Base-by-base conservation (phyloP, 2,888 invertebrate species). In the Drosophila limbata region DNA sequence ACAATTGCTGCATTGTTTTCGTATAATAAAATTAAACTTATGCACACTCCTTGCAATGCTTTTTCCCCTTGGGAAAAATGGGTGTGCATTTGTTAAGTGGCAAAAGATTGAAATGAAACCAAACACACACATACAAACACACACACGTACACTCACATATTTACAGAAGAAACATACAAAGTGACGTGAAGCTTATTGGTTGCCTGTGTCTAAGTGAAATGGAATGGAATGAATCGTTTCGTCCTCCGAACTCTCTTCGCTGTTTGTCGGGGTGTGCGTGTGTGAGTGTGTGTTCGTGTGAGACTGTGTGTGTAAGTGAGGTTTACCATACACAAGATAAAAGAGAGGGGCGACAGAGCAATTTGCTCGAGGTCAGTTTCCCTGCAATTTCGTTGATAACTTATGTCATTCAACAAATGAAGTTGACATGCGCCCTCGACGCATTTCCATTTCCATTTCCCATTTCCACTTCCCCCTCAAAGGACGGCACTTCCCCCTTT, bases 21-120 rank as follows among this genome's bases (percentile, higher is more conserved):
- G 78, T 80, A 73, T 88, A 85, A 88, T 85, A 85, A 85, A 85
- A 85, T 85, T 85, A 88, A 84, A 82, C 80, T 84, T 85, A 85
- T 86, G 77, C 81, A 80, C 80, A 77, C 42, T 77, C 71, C 68
- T 55, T 64, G 70, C 68, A 52, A 65, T 64, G 64, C 67, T 73
- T 55, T 44, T 52, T 51, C 64, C 68, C 35, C 17, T 25, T 25
- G 25, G 57, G 55, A 60, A 60, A 79, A 71, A 76, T 71, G 79
- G 76, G 79, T 83, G 86, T 79, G 74, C 88, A 86, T 86, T 88
- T 84, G 78, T 84, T 84, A 86, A 86, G 89, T 87, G 82, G 87
- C 79, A 88, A 88, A 86, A 87, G 79, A 81, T 86, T 88, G 87
- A 84, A 84, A 81, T 86, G 89, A 79, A 84, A 75, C 75, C 78